Conservation (phyloP, 1,140 invertebrate genomes). For the Chironomus tepperi region DNA sequence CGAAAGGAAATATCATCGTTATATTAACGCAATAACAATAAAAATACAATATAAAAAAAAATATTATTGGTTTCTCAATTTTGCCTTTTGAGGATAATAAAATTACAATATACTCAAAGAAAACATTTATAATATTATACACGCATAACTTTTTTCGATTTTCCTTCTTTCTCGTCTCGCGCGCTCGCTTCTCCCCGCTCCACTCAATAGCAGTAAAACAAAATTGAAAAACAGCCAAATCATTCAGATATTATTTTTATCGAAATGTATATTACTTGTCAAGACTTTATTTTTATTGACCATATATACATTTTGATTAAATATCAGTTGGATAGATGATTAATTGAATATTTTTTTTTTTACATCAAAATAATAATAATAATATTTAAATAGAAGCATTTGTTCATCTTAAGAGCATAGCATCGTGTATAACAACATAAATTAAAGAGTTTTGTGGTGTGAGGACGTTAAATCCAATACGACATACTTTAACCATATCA, state of each 20-base stretch:
- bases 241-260: constrained; percentile 11
- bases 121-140: constrained; percentile 8
- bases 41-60: constrained; percentile 18
- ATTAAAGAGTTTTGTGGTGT: not conserved
- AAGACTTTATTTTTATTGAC: not conserved
- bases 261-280: constrained; percentile 13
- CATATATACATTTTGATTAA: constrained; percentile 9
- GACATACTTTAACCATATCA: constrained; percentile 12
- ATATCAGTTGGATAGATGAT: constrained; percentile 13
- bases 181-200: not conserved
- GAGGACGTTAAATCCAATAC: not conserved
- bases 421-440: not conserved
- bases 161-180: too few species aligned
- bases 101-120: constrained; percentile 26
- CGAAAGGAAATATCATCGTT: constrained; percentile 18
- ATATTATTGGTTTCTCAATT: constrained; percentile 21
- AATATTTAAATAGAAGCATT: not conserved
- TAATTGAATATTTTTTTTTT: constrained; percentile 5
- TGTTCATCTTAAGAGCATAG: not conserved
- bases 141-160: not conserved
- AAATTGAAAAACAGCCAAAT: not conserved
- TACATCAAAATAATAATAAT: not conserved
- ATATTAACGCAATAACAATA: constrained; percentile 19
- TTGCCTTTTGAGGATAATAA: constrained; percentile 25
- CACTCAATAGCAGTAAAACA: not conserved